A percentile compares a stretch with the other conserved stretches of the same genome.
These are phyloP conservation scores for Fregetta grallaria DNA, from an alignment of 2,113 vertebrate genomes.

Conservation along the genomic window DNA sequence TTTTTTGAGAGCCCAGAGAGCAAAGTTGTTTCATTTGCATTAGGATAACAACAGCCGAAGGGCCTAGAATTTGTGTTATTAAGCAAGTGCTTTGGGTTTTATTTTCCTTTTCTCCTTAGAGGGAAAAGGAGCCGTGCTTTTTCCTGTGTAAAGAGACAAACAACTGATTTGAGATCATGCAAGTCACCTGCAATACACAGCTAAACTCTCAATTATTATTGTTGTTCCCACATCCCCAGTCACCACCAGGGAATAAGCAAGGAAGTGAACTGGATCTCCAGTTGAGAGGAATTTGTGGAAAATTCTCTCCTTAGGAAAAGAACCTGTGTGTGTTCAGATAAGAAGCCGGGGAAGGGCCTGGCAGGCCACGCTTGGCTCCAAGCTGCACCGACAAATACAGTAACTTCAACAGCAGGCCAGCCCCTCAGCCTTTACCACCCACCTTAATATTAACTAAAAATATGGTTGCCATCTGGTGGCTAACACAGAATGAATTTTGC, in stretches of 20 bases:
- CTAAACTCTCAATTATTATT: background rate
- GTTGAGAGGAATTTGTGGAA: background rate
- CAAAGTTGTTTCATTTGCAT: background rate
- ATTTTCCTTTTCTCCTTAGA: background rate
- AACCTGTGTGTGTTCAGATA: background rate
- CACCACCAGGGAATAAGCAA: background rate
- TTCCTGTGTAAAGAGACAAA: background rate
- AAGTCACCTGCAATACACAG: background rate
- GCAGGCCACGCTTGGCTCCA: background rate
- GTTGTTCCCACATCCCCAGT: background rate
- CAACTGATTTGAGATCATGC: accelerated
- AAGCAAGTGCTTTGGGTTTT: background rate
- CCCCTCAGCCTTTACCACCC: background rate
- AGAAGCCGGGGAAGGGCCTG: background rate
- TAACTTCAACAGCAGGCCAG: background rate
- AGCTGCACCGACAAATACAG: background rate
- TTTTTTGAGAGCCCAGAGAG: background rate
- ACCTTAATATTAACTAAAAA: background rate
- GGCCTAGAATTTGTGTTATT: background rate
- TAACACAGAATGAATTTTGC: background rate
- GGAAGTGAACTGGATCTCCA: background rate
- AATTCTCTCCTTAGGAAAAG: background rate
- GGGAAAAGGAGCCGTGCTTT: background rate
- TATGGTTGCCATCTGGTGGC: conserved; percentile 46
- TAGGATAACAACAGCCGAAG: background rate